Conservation (phyloP, 2,888 invertebrate genomes). For the Crioceris asparagi region DNA sequence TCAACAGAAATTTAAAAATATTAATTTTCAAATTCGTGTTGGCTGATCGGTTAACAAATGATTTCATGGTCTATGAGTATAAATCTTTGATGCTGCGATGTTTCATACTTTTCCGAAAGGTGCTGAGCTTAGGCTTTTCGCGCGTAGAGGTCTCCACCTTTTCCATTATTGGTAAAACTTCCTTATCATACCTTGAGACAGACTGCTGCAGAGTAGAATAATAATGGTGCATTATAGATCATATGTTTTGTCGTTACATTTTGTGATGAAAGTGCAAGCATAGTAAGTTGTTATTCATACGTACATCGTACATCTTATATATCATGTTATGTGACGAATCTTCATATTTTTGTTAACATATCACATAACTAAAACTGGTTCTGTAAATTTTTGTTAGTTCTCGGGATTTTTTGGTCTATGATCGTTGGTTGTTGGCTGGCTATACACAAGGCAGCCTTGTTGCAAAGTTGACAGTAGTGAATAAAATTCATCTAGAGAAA, state of each 20-base stretch:
- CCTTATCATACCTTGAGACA: conserved; percentile 23
- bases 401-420: conserved; percentile 31
- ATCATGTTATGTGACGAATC: too few species aligned
- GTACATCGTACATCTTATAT: conserved; percentile 3
- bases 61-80: too few species aligned
- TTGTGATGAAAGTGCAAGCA: conserved; percentile 17
- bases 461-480: conserved; percentile 29
- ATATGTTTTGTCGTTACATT: conserved; percentile 26
- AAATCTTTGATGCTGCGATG: too few species aligned
- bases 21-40: too few species aligned
- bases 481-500: conserved; percentile 17
- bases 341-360: too few species aligned
- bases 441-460: conserved; percentile 21
- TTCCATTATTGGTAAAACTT: conserved; percentile 26
- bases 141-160: too few species aligned
- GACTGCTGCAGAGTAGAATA: conserved; percentile 11
- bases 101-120: too few species aligned
- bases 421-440: conserved; percentile 9
- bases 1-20: too few species aligned
- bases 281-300: conserved; percentile 21
- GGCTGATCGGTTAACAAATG: too few species aligned
- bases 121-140: too few species aligned
- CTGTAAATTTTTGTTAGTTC: conserved; percentile 29
- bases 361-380: conserved; percentile 23
- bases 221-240: conserved; percentile 29